phyloP scores from a whole-genome alignment of 2,797 vertebrate genomes.

The Craterocephalus amniculus region DNA sequence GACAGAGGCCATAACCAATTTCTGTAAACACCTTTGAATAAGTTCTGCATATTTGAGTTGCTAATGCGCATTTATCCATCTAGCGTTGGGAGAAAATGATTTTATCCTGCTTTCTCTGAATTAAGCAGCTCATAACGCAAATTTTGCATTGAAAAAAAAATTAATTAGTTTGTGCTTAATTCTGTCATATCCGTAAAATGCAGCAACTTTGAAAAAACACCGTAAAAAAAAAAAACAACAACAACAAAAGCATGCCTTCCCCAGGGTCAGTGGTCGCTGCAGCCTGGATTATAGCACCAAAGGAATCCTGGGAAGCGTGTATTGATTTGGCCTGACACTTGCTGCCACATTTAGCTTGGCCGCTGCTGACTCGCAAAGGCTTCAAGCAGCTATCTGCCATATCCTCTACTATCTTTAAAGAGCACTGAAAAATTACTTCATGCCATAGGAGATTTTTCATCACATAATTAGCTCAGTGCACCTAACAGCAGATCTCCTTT shows the following conservation, averaged over 20 bases:
- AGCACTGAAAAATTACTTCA: constrained; percentile 87
- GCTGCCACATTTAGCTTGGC: constrained; percentile 91
- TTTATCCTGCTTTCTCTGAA: constrained; percentile 29
- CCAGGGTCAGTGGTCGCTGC: constrained; percentile 86
- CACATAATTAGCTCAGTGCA: constrained; percentile 86
- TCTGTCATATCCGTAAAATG: constrained; percentile 87
- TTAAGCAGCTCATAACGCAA: constrained; percentile 51
- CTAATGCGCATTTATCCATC: constrained; percentile 2
- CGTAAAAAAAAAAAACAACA: constrained; percentile 70
- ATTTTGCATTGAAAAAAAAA: constrained; percentile 56
- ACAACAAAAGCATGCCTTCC: constrained; percentile 77
- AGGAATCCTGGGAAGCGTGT: constrained; percentile 90
- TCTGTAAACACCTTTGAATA: constrained; percentile 33
- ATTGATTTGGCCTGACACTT: constrained; percentile 92
- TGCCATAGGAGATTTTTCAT: constrained; percentile 86
- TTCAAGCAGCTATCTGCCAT: constrained; percentile 90
- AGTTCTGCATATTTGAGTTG: constrained; percentile 18
- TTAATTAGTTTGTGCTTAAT: constrained; percentile 87
- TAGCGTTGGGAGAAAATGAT: constrained; percentile 6
- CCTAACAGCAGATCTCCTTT: constrained; percentile 85
- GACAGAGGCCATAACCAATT: constrained; percentile 34
- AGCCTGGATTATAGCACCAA: constrained; percentile 89
- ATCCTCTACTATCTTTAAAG: constrained; percentile 90
- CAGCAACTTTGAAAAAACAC: constrained; percentile 84
- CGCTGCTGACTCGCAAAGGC: constrained; percentile 87